Evolutionary conservation across 2,888 invertebrate genomes (phyloP).

Genomic region (Lamellibrachia satsuma): DNA sequence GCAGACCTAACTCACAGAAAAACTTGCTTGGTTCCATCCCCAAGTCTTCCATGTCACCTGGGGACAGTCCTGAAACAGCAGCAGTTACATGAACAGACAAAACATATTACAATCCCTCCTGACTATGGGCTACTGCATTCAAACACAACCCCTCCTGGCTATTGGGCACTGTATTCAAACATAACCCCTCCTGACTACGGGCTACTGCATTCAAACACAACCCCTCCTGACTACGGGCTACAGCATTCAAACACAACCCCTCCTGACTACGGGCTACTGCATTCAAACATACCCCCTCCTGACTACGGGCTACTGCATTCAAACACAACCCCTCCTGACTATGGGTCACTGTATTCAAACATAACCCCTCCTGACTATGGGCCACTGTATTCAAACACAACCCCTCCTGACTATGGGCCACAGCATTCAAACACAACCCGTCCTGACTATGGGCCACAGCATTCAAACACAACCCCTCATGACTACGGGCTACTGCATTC

Average conservation of each 20-base stretch:
- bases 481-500: no score
- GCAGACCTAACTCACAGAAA: constrained; percentile 71
- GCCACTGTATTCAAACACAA: neutral
- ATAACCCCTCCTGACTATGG: neutral
- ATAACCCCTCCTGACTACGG: no score
- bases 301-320: neutral
- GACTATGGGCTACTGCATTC: neutral
- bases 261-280: neutral
- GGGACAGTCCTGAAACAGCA: neutral
- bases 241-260: no score
- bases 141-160: neutral
- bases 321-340: neutral
- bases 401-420: neutral
- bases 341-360: neutral
- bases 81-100: neutral
- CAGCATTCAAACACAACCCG: neutral
- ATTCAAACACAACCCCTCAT: neutral
- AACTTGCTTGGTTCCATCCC: constrained; percentile 18
- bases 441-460: neutral
- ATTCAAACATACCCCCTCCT: neutral
- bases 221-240: no score
- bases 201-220: no score
- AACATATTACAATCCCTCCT: no score
- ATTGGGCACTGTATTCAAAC: neutral
- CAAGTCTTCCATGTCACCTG: neutral